phyloP scores from a whole-genome alignment of 2,888 invertebrate genomes.

The Liodrosophila aerea region DNA sequence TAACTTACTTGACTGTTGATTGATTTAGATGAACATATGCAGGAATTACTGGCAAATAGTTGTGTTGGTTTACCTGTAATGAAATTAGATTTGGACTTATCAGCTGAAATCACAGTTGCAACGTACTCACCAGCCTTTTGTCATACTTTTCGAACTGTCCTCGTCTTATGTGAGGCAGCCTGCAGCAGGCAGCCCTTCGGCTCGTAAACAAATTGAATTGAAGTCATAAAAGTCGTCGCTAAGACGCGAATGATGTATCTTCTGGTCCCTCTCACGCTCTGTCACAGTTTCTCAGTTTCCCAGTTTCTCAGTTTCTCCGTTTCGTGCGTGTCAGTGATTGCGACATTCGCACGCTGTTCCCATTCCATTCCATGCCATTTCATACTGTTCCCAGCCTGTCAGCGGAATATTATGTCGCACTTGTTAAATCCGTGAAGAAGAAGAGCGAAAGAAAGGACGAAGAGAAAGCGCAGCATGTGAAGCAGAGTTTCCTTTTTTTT shows the following conservation, averaged over 20 bases:
- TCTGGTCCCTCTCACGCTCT: not conserved
- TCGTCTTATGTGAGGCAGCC: not conserved
- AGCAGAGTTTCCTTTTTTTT: conserved; percentile 54
- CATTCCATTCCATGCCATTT: not conserved
- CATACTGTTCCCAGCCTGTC: conserved; percentile 49
- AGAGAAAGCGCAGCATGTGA: not conserved
- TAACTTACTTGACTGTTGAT: too few species aligned
- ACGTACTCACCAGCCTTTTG: too few species aligned
- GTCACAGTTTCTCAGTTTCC: conserved; percentile 1
- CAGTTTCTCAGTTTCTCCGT: conserved; percentile 32
- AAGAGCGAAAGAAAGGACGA: not conserved
- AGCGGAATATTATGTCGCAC: conserved; percentile 75
- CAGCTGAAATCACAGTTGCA: too few species aligned
- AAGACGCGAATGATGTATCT: conserved; percentile 51
- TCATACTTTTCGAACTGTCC: not conserved
- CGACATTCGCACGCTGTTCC: conserved; percentile 53
- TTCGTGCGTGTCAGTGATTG: conserved; percentile 76
- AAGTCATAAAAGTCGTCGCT: conserved; percentile 75
- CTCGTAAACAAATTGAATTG: conserved; percentile 78
- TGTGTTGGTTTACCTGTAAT: too few species aligned
- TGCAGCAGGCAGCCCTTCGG: conserved; percentile 43
- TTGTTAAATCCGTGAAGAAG: conserved; percentile 64
- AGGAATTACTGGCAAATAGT: too few species aligned
- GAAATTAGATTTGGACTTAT: too few species aligned
- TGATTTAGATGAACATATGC: too few species aligned